Percentiles rank a stretch among this genome's conserved stretches.
These are phyloP conservation scores for Phortica magna DNA, from an alignment of 2,888 invertebrate genomes.

Conservation along the genomic window DNA sequence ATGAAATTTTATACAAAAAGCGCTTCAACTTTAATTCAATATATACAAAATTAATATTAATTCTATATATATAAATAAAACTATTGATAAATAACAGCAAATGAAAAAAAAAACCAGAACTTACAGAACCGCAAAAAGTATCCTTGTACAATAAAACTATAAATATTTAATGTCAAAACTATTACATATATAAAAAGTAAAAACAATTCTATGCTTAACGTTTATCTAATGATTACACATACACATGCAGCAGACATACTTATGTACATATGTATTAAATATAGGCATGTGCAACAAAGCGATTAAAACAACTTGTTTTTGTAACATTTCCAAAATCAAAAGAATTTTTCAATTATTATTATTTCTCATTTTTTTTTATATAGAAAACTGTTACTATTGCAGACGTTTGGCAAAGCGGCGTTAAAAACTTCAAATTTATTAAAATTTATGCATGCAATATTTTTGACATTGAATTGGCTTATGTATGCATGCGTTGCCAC, in stretches of 20 bases:
- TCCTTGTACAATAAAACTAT: slow-evolving; percentile 20
- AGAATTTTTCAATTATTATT: background rate
- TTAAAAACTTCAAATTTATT: background rate
- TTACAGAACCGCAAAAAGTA: background rate
- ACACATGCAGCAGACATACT: background rate
- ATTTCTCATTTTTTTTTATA: background rate
- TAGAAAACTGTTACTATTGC: background rate
- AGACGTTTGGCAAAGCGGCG: background rate
- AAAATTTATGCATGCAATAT: background rate
- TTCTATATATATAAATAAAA: background rate
- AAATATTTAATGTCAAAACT: slow-evolving; percentile 2
- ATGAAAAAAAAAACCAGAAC: background rate
- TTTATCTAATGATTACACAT: background rate
- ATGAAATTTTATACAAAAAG: slow-evolving; percentile 22
- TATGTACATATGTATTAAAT: no score
- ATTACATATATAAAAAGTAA: background rate
- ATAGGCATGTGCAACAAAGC: no score
- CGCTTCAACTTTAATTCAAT: slow-evolving; percentile 16
- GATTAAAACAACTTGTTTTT: no score
- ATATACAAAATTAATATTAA: slow-evolving; percentile 14
- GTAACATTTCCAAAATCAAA: no score
- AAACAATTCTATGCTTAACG: background rate
- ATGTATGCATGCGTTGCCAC: background rate
- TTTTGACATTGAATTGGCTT: background rate
- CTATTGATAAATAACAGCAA: slow-evolving; percentile 16